Evolutionary conservation across 2,888 invertebrate genomes (phyloP).

Genomic region (Drosophila neotestacea): DNA sequence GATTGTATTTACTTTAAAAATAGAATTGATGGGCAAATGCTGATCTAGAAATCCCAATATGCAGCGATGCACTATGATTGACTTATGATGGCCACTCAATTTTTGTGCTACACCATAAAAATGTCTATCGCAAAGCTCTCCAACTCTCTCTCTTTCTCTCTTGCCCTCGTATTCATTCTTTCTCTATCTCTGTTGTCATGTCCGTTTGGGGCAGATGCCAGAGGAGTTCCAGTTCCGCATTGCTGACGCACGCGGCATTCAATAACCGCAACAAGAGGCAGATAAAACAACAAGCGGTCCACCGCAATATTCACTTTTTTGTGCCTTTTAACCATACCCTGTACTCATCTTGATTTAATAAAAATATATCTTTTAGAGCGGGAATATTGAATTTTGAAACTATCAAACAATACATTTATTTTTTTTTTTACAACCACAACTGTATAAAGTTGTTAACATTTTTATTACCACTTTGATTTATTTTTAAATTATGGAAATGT

Average conservation of each 20-base stretch:
- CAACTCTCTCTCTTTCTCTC: not conserved
- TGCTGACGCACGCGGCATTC: constrained; percentile 47
- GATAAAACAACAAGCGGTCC: constrained; percentile 31
- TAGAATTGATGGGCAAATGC: constrained; percentile 15
- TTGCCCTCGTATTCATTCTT: not conserved
- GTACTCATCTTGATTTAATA: not conserved
- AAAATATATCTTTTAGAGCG: too few species aligned
- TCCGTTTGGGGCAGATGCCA: constrained; percentile 12
- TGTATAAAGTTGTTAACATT: too few species aligned
- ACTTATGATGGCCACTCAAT: constrained; percentile 36
- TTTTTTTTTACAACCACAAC: too few species aligned
- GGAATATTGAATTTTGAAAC: too few species aligned
- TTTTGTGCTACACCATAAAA: constrained; percentile 37
- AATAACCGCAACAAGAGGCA: constrained; percentile 40
- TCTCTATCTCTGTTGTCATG: constrained; percentile 15
- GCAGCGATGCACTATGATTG: constrained; percentile 30
- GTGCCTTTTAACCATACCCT: constrained; percentile 27
- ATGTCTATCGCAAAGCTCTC: constrained; percentile 30
- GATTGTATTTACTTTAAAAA: constrained; percentile 6
- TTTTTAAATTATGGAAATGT: too few species aligned
- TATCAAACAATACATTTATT: too few species aligned
- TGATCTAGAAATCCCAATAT: constrained; percentile 8
- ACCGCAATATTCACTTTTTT: constrained; percentile 10
- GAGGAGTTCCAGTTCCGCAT: constrained; percentile 56
- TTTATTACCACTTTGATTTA: too few species aligned